Base-by-base conservation (phyloP, 2,113 vertebrate genomes). In the Microcebus lehilahytsara region DNA sequence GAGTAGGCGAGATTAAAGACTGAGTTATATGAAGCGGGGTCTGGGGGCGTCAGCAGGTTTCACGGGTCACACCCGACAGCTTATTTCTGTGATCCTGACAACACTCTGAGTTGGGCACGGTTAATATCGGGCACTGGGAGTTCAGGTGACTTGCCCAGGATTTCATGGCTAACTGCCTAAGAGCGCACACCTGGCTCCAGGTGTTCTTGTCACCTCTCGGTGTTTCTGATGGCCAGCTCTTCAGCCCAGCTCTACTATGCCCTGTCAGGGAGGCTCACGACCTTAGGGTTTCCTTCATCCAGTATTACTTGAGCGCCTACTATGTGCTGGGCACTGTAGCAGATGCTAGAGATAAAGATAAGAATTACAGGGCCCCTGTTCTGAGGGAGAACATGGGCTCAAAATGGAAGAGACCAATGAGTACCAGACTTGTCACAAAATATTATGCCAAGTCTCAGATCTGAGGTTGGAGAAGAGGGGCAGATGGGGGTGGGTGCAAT, bases 221-320 rank as follows among this genome's bases (percentile, higher is more conserved):
- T 42, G 13, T 69, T 91, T 91, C 71, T 88, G 66, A 64, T 7
- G 22, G 58, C 13, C 1, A 2, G 32, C 25, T 30, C 6, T 11
- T 75, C 4, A n/a, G 23, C 1, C 27, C 25, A 22, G 13, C 9
- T 77, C 60, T 53, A 30, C 58, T 9, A 8, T 11, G 19, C 53
- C 74, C 11, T 49, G 46, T 5, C 25, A 32, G 0, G 32, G 10
- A 27, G 27, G 17, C 9, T 91, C 67, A 46, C 13, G 27, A 16
- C 14, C n/a, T 71, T 27, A 60, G 71, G 7, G 20, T 14, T 71
- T 64, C 62, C 34, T 53, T 86, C 66, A 49, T 25, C 72, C 27
- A 8, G 9, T 30, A 78, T 83, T 81, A 78, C 93, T 85, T n/a
- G 56, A 78, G 78, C n/a, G n/a, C n/a, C n/a, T n/a, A n/a, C n/a